A percentile compares a stretch with the other conserved stretches of the same genome.
Conservation (phyloP, 2,888 invertebrate genomes). For the Alcis repandata region DNA sequence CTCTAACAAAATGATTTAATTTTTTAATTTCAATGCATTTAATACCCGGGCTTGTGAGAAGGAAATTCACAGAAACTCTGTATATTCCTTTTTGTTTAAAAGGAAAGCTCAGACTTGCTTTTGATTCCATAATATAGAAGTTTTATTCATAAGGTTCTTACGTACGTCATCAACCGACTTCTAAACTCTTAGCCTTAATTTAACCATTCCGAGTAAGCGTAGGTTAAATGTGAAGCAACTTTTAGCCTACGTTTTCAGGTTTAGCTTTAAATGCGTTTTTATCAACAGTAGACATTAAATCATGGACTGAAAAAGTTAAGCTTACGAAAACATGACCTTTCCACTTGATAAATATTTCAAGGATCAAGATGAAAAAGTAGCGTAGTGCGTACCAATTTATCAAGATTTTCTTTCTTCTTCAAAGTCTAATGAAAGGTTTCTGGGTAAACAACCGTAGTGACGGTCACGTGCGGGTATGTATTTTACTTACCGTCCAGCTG, state of each 20-base stretch:
- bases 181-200: slow-evolving; percentile 20
- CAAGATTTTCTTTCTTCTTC: slow-evolving; percentile 33
- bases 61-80: slow-evolving; percentile 10
- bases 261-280: slow-evolving; percentile 4
- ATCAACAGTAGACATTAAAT: neutral
- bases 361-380: slow-evolving; percentile 11
- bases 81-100: slow-evolving; percentile 15
- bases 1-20: slow-evolving; percentile 68
- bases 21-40: slow-evolving; percentile 53
- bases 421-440: slow-evolving; percentile 35
- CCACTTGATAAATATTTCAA: slow-evolving; percentile 8
- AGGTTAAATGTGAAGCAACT: slow-evolving; percentile 2
- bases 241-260: neutral
- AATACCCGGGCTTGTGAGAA: slow-evolving; percentile 22
- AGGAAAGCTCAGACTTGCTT: slow-evolving; percentile 10
- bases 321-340: slow-evolving; percentile 1
- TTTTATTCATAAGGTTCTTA: slow-evolving; percentile 10
- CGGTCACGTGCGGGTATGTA: slow-evolving; percentile 56
- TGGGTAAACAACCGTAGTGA: slow-evolving; percentile 47
- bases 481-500: slow-evolving; percentile 54
- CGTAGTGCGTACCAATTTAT: slow-evolving; percentile 6
- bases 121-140: slow-evolving; percentile 8
- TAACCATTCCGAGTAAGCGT: slow-evolving; percentile 1
- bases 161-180: slow-evolving; percentile 5
- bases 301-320: neutral